Base-by-base conservation (phyloP, 2,888 invertebrate species). In the Drosophila pseudotakahashii region DNA sequence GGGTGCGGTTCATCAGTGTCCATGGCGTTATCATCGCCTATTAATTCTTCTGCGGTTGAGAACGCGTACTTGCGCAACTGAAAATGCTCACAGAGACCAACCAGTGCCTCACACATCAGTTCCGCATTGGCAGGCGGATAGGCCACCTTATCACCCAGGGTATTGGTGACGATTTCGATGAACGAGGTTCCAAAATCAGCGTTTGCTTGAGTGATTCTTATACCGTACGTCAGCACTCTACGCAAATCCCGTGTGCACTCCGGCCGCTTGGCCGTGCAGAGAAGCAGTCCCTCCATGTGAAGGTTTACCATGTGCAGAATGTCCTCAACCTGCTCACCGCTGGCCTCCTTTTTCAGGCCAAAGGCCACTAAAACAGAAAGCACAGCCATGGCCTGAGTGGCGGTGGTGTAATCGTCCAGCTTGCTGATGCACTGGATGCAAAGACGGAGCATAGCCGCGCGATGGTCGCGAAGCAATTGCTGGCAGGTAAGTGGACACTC, bases 91-190 rank as follows among this genome's bases (percentile, higher is more conserved):
- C 96, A 96, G 52, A 97, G 94, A 0, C 96, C 96, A 3, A 95
- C 96, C 14, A 97, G 91, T 0, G 96, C 95, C 92, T 96, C 96
- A 88, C 96, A 96, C 39, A 96, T 92, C 9, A 94, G 92, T 23
- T 93, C 89, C 0, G 90, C 87, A 64, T 92, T 91, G 7, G 84
- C 82, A 0, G 86, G 76, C 0, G 91, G 90, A 79, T 91, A 92
- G 10, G 79, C 83, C 11, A 90, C 85, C 53, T 91, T 85, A 54
- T 92, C 92, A 1, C 91, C 91, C 10, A 92, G 73, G 5, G 92
- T 79, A 51, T 90, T 90, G n/a, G 94, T 94, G 51, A 96, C 93
- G 50, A 94, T 93, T 69, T 94, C 94, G 6, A 95, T 94, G 89
- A 95, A 95, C 67, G 94, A 93, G 6, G 93, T 93, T 60, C 95